A percentile compares a stretch with the other conserved stretches of the same genome.
These are phyloP conservation scores for Dolichotis patagonum DNA, from an alignment of 2,113 vertebrate genomes.

Conservation along the genomic window DNA sequence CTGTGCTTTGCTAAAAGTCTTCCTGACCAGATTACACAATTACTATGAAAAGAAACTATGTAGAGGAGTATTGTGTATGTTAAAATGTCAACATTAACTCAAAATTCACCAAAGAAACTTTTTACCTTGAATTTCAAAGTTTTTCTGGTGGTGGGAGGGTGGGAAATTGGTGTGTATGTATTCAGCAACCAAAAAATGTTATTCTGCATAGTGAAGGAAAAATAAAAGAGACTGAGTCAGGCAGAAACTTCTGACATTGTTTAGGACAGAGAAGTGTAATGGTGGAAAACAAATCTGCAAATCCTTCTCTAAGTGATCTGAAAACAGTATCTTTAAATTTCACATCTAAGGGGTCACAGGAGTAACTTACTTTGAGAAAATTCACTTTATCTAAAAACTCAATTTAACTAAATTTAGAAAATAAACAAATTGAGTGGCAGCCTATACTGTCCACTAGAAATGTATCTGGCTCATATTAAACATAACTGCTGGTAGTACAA, in stretches of 20 bases:
- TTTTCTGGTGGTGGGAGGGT: neutral
- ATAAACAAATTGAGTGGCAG: neutral
- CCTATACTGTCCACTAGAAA: neutral
- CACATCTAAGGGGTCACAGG: neutral
- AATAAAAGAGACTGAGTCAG: neutral
- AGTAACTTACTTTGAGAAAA: constrained; percentile 3
- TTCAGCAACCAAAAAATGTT: neutral
- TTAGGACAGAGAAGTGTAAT: neutral
- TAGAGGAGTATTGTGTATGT: neutral
- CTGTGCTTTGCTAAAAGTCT: constrained; percentile 16
- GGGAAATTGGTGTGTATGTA: neutral
- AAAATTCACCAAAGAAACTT: neutral
- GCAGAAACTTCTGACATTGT: neutral
- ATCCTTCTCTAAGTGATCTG: neutral
- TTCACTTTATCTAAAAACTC: neutral
- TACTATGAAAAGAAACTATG: neutral
- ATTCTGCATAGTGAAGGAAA: neutral
- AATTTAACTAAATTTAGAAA: constrained; percentile 40
- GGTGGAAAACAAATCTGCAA: neutral
- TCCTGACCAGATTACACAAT: neutral
- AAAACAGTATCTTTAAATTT: neutral
- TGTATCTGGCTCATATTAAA: neutral
- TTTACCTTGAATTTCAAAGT: neutral
- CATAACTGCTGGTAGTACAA: neutral
- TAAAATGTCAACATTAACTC: constrained; percentile 19